Percentiles rank a stretch among this genome's conserved stretches.
Evolutionary conservation across 1,140 invertebrate genomes (phyloP).

Genomic region (Gryllus bimaculatus): DNA sequence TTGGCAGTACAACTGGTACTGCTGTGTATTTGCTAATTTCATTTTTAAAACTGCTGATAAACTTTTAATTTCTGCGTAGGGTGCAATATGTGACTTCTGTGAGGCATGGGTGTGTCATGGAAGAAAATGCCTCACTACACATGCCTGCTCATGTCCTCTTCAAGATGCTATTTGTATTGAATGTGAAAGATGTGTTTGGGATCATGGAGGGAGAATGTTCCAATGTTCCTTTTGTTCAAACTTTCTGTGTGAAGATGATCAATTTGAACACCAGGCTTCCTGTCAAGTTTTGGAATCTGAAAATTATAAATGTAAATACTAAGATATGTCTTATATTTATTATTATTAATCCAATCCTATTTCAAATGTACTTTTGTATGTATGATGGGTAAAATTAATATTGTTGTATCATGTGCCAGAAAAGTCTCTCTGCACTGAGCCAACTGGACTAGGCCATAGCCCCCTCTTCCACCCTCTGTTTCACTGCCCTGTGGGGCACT

Average conservation of each 20-base stretch:
- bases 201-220: constrained; percentile 88
- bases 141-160: constrained; percentile 88
- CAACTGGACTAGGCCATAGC: too few relatives aligned
- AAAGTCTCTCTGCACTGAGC: too few relatives aligned
- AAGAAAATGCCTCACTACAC: constrained; percentile 76
- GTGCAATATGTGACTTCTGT: constrained; percentile 94
- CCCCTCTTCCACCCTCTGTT: too few relatives aligned
- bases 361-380: too few relatives aligned
- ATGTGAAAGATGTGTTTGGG: constrained; percentile 87
- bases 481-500: too few relatives aligned
- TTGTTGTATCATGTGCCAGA: too few relatives aligned
- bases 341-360: not conserved
- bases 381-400: too few relatives aligned
- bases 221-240: constrained; percentile 84
- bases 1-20: too few relatives aligned
- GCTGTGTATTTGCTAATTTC: too few relatives aligned
- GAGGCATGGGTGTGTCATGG: constrained; percentile 97
- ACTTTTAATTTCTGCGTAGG: constrained; percentile 42
- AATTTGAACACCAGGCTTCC: constrained; percentile 96
- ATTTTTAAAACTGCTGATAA: not conserved
- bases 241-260: constrained; percentile 93
- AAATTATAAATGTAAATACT: constrained; percentile 78
- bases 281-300: constrained; percentile 91
- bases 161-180: constrained; percentile 81
- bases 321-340: not conserved